Evolutionary conservation across 2,888 invertebrate species (phyloP).

Genomic region (Thyatira batis): DNA sequence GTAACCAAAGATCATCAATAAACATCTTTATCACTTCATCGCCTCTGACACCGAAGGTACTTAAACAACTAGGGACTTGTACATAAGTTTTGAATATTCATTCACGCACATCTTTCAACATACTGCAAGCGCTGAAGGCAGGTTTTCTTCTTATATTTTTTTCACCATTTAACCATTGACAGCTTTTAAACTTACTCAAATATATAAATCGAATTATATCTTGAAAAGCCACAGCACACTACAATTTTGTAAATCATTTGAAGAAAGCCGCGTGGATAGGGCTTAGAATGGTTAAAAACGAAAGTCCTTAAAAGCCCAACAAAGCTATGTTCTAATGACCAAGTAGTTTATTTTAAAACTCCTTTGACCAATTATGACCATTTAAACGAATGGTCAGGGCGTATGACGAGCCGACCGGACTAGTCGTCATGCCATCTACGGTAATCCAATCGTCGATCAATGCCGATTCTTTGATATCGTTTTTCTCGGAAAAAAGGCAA

Average conservation of each 20-base stretch:
- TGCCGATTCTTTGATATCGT: slow-evolving; percentile 66
- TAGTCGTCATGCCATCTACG: slow-evolving; percentile 71
- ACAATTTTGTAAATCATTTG: slow-evolving; percentile 19
- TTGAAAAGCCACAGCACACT: slow-evolving; percentile 28
- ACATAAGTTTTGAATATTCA: slow-evolving; percentile 68
- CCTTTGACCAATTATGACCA: slow-evolving; percentile 73
- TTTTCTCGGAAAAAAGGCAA: slow-evolving; percentile 58
- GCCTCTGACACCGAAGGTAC: slow-evolving; percentile 66
- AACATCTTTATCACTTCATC: slow-evolving; percentile 81
- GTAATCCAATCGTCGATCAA: slow-evolving; percentile 69
- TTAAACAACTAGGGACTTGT: slow-evolving; percentile 64
- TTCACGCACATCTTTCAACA: slow-evolving; percentile 71
- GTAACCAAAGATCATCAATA: slow-evolving; percentile 79
- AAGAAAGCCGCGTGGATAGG: slow-evolving; percentile 18
- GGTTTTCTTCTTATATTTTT: slow-evolving; percentile 28
- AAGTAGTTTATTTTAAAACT: slow-evolving; percentile 59
- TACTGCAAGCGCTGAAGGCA: slow-evolving; percentile 28
- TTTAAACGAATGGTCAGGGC: slow-evolving; percentile 66
- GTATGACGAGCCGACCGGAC: slow-evolving; percentile 63
- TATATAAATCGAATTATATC: no score
- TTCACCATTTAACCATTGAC: slow-evolving; percentile 42
- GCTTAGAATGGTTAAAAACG: slow-evolving; percentile 33
- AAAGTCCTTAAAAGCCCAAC: slow-evolving; percentile 23
- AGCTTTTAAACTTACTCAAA: no score
- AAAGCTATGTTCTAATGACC: slow-evolving; percentile 63